phyloP scores from a whole-genome alignment of 2,797 vertebrate species.

The Varecia variegata region DNA sequence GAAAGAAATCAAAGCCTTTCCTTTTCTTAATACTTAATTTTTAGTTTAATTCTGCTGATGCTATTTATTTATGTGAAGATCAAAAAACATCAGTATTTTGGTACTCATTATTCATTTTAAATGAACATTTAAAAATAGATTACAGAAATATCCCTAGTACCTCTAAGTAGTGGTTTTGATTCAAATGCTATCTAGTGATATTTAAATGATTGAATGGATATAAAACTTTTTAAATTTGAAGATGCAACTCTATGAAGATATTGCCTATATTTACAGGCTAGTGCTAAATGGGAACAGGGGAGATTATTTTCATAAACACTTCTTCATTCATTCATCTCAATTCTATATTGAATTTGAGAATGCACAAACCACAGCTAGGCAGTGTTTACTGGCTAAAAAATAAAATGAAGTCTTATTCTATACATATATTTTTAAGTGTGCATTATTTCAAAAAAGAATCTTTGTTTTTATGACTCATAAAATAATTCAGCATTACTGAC shows the following conservation, averaged over 20 bases:
- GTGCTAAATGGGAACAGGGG: neutral
- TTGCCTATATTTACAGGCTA: neutral
- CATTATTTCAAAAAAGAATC: neutral
- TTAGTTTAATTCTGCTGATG: constrained; percentile 41
- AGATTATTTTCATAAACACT: neutral
- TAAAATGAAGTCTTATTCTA: neutral
- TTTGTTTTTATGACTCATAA: neutral
- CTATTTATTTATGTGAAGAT: constrained; percentile 22
- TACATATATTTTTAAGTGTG: neutral
- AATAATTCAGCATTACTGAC: neutral
- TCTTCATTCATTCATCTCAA: neutral
- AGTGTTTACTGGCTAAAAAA: neutral
- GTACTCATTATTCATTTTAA: neutral
- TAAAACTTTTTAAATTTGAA: neutral
- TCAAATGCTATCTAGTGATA: neutral
- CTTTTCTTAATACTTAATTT: constrained; percentile 62
- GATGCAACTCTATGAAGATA: neutral
- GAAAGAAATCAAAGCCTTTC: constrained; percentile 64
- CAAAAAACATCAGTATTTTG: constrained; percentile 10
- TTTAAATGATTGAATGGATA: neutral
- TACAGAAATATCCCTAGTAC: neutral
- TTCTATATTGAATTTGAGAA: neutral
- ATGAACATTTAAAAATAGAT: neutral
- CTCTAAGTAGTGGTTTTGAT: neutral
- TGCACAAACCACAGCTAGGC: neutral